A percentile compares a stretch with the other conserved stretches of the same genome.
Conservation (phyloP, 2,888 invertebrate species). For the Harpagoxenus sublaevis region DNA sequence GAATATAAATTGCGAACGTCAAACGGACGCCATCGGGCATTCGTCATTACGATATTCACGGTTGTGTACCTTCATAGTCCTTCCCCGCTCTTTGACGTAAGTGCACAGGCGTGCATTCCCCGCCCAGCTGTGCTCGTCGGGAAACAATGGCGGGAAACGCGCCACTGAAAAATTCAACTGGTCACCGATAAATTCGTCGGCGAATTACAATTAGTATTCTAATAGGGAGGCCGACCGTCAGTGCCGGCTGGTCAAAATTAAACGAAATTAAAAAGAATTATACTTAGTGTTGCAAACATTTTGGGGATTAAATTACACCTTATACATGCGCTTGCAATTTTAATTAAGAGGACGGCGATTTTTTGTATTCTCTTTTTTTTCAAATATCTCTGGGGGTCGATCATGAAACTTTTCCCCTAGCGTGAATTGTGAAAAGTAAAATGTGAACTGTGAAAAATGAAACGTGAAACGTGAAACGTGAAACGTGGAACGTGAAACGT, state of each 20-base stretch:
- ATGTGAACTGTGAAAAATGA: no score
- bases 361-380: not conserved
- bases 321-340: not conserved
- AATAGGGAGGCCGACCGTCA: not conserved
- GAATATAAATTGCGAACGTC: slow-evolving; percentile 35
- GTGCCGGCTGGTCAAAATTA: not conserved
- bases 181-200: slow-evolving; percentile 66
- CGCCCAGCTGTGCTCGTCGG: slow-evolving; percentile 55
- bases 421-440: no score
- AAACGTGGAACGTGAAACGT: no score
- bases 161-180: slow-evolving; percentile 72
- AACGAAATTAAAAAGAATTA: not conserved
- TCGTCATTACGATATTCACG: slow-evolving; percentile 42
- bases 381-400: no score
- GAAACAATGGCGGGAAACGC: slow-evolving; percentile 81
- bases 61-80: slow-evolving; percentile 8
- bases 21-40: slow-evolving; percentile 39
- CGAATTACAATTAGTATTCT: slow-evolving; percentile 70
- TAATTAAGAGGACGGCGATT: not conserved
- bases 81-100: slow-evolving; percentile 69
- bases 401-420: no score
- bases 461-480: no score
- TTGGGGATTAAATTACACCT: not conserved
- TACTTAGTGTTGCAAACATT: not conserved
- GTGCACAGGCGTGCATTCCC: slow-evolving; percentile 50